Evolutionary conservation across 2,797 vertebrate species (phyloP).

Genomic region (Craterocephalus amniculus): DNA sequence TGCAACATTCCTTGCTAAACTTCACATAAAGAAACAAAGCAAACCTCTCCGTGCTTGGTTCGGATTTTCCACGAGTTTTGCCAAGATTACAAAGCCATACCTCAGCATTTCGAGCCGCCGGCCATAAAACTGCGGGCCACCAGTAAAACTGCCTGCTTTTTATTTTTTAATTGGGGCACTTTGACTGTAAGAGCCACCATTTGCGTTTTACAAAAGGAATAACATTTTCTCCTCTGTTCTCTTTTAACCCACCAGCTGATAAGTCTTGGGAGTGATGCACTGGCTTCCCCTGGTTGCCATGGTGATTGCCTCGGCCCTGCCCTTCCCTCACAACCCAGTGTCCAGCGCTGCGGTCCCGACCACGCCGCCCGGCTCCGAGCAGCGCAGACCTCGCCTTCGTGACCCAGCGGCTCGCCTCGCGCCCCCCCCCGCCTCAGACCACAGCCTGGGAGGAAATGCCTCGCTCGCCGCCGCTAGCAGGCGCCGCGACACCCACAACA

Average conservation of each 20-base stretch:
- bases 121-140: constrained; percentile 62
- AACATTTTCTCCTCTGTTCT: constrained; percentile 38
- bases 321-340: constrained; percentile 82
- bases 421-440: constrained; percentile 44
- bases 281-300: constrained; percentile 91
- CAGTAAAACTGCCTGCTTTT: constrained; percentile 67
- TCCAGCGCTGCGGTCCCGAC: constrained; percentile 76
- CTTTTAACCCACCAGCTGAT: constrained; percentile 76
- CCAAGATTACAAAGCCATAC: constrained; percentile 70
- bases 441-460: constrained; percentile 53
- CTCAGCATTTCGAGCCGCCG: constrained; percentile 46
- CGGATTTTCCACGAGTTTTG: constrained; percentile 69
- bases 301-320: constrained; percentile 89
- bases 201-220: constrained; percentile 47
- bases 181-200: constrained; percentile 43
- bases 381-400: constrained; percentile 51
- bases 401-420: constrained; percentile 53
- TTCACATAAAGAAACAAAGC: constrained; percentile 36
- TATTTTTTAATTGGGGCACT: constrained; percentile 59
- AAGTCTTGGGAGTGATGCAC: constrained; percentile 90
- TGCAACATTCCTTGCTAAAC: constrained; percentile 17
- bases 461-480: constrained; percentile 45
- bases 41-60: constrained; percentile 38
- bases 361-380: constrained; percentile 65
- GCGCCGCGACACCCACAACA: constrained; percentile 39